Conservation (phyloP, 2,113 vertebrate genomes). For the Callospermophilus lateralis region DNA sequence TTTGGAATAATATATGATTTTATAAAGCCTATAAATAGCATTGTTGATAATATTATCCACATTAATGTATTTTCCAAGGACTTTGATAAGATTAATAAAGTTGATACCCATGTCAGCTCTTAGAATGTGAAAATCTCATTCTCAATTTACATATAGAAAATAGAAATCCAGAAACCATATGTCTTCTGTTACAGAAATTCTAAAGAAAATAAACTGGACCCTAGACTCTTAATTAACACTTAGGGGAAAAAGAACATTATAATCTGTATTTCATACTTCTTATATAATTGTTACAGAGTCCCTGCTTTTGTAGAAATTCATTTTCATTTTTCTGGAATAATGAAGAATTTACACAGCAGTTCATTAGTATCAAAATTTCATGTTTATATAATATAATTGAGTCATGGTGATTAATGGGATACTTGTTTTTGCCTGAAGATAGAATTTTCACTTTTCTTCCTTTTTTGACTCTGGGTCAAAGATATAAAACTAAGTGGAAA, state of each 20-base stretch:
- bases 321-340: slow-evolving; percentile 34
- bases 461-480: slow-evolving; percentile 57
- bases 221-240: not conserved
- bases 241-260: not conserved
- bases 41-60: not conserved
- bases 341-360: slow-evolving; percentile 20
- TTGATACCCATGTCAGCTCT: not conserved
- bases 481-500: slow-evolving; percentile 36
- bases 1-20: not conserved
- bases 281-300: not conserved
- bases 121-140: not conserved
- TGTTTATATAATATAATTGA: slow-evolving; percentile 50
- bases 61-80: not conserved
- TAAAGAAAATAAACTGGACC: not conserved
- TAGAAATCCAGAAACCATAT: not conserved
- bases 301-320: not conserved
- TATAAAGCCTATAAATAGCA: not conserved
- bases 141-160: not conserved
- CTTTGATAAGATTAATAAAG: not conserved
- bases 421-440: slow-evolving; percentile 65
- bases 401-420: slow-evolving; percentile 56
- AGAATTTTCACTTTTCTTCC: slow-evolving; percentile 59
- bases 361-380: slow-evolving; percentile 61
- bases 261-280: not conserved
- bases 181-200: not conserved